phyloP scores from a whole-genome alignment of 1,140 invertebrate species.

The Drosophila murphyi region DNA sequence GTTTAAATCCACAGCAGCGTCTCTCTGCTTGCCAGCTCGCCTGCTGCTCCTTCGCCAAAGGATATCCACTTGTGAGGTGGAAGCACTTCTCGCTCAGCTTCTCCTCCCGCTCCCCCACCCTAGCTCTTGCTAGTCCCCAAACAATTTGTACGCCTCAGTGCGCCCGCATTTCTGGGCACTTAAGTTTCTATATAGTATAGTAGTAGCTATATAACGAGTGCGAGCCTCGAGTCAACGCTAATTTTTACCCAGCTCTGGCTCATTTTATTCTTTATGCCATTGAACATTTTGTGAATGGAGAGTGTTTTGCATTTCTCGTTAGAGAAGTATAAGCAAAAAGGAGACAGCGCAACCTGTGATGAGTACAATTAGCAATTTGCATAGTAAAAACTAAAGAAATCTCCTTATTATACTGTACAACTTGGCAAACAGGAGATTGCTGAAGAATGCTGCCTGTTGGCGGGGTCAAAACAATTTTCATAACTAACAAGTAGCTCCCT shows the following conservation, averaged over 20 bases:
- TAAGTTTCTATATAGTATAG: constrained; percentile 72
- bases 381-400: constrained; percentile 74
- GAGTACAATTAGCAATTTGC: constrained; percentile 81
- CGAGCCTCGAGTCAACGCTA: constrained; percentile 47
- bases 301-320: constrained; percentile 82
- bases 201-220: constrained; percentile 31
- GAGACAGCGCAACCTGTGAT: constrained; percentile 52
- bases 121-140: constrained; percentile 61
- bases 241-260: constrained; percentile 49
- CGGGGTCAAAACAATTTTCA: constrained; percentile 57
- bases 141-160: constrained; percentile 79
- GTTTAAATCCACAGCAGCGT: constrained; percentile 60
- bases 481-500: constrained; percentile 56
- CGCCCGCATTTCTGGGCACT: constrained; percentile 79
- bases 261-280: constrained; percentile 49
- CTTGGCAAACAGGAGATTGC: background rate
- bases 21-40: background rate
- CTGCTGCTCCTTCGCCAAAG: background rate
- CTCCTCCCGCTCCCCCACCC: constrained; percentile 16
- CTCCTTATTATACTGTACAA: constrained; percentile 43
- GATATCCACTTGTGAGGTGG: constrained; percentile 23
- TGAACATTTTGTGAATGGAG: constrained; percentile 77
- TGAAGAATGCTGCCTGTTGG: constrained; percentile 32
- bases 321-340: constrained; percentile 35
- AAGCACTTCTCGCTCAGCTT: constrained; percentile 18